These are phyloP conservation scores for Nebria ingens DNA, from an alignment of 1,140 invertebrate species.

Conservation along the genomic window DNA sequence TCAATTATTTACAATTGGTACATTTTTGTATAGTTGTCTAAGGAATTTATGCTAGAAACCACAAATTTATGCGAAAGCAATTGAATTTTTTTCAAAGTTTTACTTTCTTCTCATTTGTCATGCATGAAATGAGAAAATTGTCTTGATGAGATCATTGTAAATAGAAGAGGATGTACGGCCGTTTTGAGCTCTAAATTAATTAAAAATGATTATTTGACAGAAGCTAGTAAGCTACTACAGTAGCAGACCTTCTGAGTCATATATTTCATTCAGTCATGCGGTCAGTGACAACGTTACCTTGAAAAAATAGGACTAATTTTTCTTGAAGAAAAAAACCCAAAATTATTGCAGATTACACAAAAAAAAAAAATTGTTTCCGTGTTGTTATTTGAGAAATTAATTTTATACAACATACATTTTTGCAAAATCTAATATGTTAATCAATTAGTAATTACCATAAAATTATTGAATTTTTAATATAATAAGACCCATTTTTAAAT, in stretches of 20 bases:
- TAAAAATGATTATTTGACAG: not conserved
- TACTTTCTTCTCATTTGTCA: not conserved
- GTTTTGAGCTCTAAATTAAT: not conserved
- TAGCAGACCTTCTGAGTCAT: not conserved
- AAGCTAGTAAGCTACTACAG: too few relatives aligned
- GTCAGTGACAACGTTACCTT: conserved; percentile 4
- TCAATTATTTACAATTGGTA: not conserved
- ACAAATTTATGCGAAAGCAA: not conserved
- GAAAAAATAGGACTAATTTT: conserved; percentile 2
- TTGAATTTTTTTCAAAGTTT: not conserved
- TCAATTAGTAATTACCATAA: too few relatives aligned
- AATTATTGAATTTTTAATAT: too few relatives aligned
- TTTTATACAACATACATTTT: too few relatives aligned
- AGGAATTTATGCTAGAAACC: too few relatives aligned
- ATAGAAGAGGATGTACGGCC: not conserved
- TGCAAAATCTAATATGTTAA: too few relatives aligned
- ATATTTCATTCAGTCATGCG: not conserved
- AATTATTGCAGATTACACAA: conserved; percentile 20
- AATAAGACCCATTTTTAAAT: too few relatives aligned
- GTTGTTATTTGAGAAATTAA: too few relatives aligned
- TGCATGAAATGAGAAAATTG: not conserved
- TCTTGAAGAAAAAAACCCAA: not conserved
- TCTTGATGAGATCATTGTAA: not conserved
- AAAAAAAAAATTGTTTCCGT: too few relatives aligned
- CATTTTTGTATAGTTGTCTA: not conserved